Base-by-base conservation (phyloP, 2,113 vertebrate genomes). In the Uropsilus gracilis region DNA sequence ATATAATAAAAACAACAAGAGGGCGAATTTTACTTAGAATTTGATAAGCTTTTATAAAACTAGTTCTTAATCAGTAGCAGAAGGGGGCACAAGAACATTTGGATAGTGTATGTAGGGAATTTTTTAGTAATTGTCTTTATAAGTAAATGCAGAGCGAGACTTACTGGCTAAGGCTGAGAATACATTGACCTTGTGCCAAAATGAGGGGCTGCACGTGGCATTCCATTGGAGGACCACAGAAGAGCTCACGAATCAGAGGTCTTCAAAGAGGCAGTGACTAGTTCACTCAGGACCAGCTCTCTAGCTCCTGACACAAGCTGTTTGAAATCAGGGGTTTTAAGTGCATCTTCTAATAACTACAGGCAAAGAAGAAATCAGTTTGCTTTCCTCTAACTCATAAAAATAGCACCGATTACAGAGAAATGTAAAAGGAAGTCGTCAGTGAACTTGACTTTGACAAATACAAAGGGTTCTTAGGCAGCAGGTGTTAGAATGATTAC, bases 371-470 rank as follows among this genome's bases (percentile, higher is more conserved):
- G 61, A 95, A 98, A 91, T 93, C 82, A 66, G 59, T 86, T 97
- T 96, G 76, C 76, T 85, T 2, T 88, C 84, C n/a, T 86, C 55
- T 69, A 64, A 94, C 71, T 96, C 77, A 86, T 71, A 94, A 90
- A 95, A 97, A 88, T 73, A 95, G 48, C 50, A 34, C 92, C n/a
- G 53, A 81, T 95, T 97, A 95, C 95, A 97, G 89, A 92, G 73
- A 96, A 9, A 46, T 5, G 73, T 83, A 34, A 97, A 97, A 96
- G 46, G 80, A 96, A 97, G 64, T 84, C 82, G 97, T 93, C 94
- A 73, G 93, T 86, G 90, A 97, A 95, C 84, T 71, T n/a, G 78
- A 84, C 86, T 96, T 95, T 94, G 85, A 97, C 50, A 96, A 83
- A 81, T 55, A 72, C 84, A 72, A 66, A 93, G 95, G 55, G 30